Conservation (phyloP, 2,113 vertebrate genomes). For the Tricholaema leucomelas region DNA sequence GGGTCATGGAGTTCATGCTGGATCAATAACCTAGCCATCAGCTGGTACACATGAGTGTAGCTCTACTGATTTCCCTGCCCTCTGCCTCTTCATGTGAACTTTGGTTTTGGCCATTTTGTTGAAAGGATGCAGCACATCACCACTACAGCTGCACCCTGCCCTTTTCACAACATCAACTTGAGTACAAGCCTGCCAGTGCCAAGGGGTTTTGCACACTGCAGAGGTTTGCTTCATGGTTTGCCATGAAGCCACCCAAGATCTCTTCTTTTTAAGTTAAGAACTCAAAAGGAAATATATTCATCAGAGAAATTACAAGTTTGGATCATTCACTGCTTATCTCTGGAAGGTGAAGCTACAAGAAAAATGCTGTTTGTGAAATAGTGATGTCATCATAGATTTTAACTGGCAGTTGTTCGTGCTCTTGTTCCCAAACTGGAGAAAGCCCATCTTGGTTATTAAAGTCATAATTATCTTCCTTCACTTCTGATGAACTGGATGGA, state of each 20-base stretch:
- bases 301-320: neutral
- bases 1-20: neutral
- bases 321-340: neutral
- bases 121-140: neutral
- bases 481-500: too few species aligned
- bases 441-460: neutral
- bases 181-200: neutral
- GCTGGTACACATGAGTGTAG: neutral
- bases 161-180: neutral
- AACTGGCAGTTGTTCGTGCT: neutral
- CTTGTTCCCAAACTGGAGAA: neutral
- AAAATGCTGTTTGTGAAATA: neutral
- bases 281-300: neutral
- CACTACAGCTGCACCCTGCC: neutral
- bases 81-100: neutral
- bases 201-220: neutral
- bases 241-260: neutral
- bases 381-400: neutral
- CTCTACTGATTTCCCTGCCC: neutral
- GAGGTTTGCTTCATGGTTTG: neutral
- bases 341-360: neutral
- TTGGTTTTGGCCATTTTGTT: neutral
- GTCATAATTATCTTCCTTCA: neutral
- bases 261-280: neutral
- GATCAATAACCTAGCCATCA: neutral